phyloP scores from a whole-genome alignment of 2,113 vertebrate species.

The Fregata magnificens region DNA sequence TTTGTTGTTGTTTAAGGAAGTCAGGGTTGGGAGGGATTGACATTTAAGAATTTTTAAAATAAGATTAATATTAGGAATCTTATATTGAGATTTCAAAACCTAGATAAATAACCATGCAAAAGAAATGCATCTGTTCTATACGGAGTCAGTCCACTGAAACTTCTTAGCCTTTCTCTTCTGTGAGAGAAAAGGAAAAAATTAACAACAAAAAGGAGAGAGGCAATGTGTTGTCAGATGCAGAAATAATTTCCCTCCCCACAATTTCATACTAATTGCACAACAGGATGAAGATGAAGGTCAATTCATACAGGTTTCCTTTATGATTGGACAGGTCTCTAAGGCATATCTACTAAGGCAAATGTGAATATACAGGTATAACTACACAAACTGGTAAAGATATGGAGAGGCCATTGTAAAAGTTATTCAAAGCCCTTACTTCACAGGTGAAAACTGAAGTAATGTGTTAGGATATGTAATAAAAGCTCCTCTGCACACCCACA shows the following conservation, averaged over 20 bases:
- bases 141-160: neutral
- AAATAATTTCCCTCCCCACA: neutral
- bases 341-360: neutral
- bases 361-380: neutral
- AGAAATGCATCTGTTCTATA: neutral
- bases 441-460: neutral
- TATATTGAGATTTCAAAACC: neutral
- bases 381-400: neutral
- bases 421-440: neutral
- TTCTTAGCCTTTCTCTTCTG: neutral
- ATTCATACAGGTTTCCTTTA: neutral
- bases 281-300: neutral
- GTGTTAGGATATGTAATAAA: neutral
- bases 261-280: neutral
- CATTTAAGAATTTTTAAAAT: neutral
- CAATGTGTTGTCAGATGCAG: neutral
- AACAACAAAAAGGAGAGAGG: neutral
- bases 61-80: neutral
- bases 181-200: neutral
- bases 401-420: neutral
- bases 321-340: neutral
- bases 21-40: fast-evolving
- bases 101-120: neutral
- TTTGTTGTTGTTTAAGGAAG: neutral
- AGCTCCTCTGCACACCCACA: neutral